Conservation (phyloP, 2,113 vertebrate genomes). For the Sterna hirundo region DNA sequence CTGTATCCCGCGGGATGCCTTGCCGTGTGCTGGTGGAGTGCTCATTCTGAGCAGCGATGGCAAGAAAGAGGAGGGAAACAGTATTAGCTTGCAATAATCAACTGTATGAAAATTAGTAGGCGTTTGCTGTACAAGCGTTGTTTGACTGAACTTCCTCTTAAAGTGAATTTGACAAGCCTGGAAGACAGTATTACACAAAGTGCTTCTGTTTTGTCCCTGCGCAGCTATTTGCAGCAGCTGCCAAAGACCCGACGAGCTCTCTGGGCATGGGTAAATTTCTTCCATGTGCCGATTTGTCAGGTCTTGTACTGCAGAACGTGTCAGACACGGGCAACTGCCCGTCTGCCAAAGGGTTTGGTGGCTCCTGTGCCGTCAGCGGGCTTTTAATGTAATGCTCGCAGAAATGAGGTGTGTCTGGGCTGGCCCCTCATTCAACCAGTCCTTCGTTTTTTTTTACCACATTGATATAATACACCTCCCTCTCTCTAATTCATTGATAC, state of each 20-base stretch:
- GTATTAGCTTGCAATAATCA: background rate
- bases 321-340: background rate
- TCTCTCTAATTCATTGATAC: background rate
- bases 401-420: background rate
- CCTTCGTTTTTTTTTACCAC: background rate
- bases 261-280: background rate
- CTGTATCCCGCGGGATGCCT: background rate
- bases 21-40: background rate
- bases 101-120: background rate
- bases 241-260: background rate
- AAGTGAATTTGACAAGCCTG: background rate
- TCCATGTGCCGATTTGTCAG: conserved; percentile 24
- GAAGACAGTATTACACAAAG: background rate
- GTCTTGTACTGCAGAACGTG: background rate
- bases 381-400: background rate
- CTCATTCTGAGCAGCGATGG: background rate
- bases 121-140: accelerated
- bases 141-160: background rate
- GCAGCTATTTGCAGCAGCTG: background rate
- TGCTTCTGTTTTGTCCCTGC: background rate
- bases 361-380: background rate
- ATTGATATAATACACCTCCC: background rate
- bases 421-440: background rate
- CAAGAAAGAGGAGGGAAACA: background rate
- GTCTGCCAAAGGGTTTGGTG: background rate